Percentiles rank a stretch among this genome's conserved stretches.
phyloP scores from a whole-genome alignment of 2,888 invertebrate genomes.

The Apamea crenata region DNA sequence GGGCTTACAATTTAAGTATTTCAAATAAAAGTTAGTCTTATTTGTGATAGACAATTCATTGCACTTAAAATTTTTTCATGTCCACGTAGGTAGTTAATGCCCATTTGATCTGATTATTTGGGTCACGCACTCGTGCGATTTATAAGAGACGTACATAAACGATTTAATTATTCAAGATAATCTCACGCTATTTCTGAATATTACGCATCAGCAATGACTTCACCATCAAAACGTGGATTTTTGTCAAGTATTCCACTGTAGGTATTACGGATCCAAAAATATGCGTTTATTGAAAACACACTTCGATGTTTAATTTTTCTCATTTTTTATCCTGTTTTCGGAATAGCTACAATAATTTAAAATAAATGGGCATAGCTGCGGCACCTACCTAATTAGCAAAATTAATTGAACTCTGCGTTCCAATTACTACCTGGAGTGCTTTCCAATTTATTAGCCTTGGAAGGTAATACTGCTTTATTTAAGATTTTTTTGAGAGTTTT shows the following conservation, averaged over 20 bases:
- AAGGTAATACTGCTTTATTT: not conserved
- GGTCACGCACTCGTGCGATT: slow-evolving; percentile 35
- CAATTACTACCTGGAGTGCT: not conserved
- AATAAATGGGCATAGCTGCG: not conserved
- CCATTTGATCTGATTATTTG: slow-evolving; percentile 37
- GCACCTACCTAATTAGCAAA: slow-evolving; percentile 17
- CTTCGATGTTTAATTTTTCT: not conserved
- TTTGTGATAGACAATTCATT: slow-evolving; percentile 3
- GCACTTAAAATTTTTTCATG: slow-evolving; percentile 3
- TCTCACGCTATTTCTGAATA: slow-evolving; percentile 38
- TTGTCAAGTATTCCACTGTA: slow-evolving; percentile 17
- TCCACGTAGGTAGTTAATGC: slow-evolving; percentile 6
- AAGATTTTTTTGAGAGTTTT: not conserved
- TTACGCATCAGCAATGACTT: slow-evolving; percentile 49
- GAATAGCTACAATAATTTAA: slow-evolving; percentile 2
- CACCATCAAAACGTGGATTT: slow-evolving; percentile 21
- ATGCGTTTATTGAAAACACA: not conserved
- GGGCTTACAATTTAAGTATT: not conserved
- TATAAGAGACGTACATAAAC: not conserved
- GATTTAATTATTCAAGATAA: slow-evolving; percentile 48
- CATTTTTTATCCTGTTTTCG: not conserved
- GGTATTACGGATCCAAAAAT: not conserved
- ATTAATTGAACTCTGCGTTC: slow-evolving; percentile 12
- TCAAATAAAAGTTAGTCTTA: not conserved
- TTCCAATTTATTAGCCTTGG: not conserved